These are phyloP conservation scores for Ceratina australensis DNA, from an alignment of 1,140 invertebrate genomes.

Conservation along the genomic window DNA sequence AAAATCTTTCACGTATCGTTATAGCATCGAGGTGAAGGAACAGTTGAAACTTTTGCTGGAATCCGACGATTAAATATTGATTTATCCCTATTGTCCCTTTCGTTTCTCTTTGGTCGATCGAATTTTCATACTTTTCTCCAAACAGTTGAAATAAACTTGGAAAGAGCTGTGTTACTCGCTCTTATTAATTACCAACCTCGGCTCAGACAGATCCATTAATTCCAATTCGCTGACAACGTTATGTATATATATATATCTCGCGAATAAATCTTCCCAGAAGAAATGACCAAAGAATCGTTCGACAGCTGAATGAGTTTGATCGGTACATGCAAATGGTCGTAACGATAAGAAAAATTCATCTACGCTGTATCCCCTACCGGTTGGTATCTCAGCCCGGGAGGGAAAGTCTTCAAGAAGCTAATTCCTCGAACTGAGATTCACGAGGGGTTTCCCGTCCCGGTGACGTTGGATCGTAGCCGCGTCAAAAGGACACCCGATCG, in stretches of 20 bases:
- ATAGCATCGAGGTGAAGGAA: no score
- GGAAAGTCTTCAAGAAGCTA: background rate
- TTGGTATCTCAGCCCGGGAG: conserved; percentile 8
- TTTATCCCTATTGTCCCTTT: background rate
- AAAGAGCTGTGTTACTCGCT: no score
- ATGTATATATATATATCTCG: background rate
- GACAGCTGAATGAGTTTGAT: conserved; percentile 24
- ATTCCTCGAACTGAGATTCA: background rate
- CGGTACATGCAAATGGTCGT: conserved; percentile 28
- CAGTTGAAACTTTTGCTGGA: background rate
- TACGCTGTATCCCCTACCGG: conserved; percentile 34
- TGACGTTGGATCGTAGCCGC: background rate
- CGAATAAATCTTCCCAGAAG: background rate
- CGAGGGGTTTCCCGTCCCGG: no score
- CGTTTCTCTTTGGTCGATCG: background rate
- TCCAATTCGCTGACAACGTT: background rate
- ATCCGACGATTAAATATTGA: conserved; percentile 18
- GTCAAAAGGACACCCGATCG: conserved; percentile 1
- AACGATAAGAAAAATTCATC: conserved; percentile 28
- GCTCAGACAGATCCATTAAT: background rate
- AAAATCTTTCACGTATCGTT: no score
- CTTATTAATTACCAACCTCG: no score
- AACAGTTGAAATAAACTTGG: background rate
- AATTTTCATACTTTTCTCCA: background rate
- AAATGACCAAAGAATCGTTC: conserved; percentile 18